Evolutionary conservation across 2,113 vertebrate genomes (phyloP), one percentile per base, ranked within the genome.

Genomic region (Hypocryptadius cinnamomeus): DNA sequence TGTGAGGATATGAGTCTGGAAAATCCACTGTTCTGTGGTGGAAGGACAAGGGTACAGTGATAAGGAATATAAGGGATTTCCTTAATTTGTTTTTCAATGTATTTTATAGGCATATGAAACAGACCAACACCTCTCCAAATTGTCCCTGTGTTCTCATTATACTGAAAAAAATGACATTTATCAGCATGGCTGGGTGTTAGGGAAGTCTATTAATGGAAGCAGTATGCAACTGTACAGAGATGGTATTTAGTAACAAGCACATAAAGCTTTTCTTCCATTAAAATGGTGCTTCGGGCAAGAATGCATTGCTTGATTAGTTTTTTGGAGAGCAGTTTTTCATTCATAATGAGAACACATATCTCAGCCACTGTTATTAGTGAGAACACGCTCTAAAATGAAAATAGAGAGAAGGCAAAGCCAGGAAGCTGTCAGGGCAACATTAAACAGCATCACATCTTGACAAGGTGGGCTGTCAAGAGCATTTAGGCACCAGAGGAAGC

Each of bases 241-340:
- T 93, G 79, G 76, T 53, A 51, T 95, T 96, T 91, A 92, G 61
- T 25, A 92, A 84, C 11, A n/a, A 13, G 47, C 60, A 66, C 40
- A 81, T 71, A 40, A 90, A 93, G 71, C 22, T 83, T 92, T 85
- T 86, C 65, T 93, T 79, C 87, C 80, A 47, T 96, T 92, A 90
- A 68, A 93, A 93, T 51, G 60, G 56, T 82, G 76, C 95, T 96
- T 85, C 27, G 10, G 87, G 95, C 92, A 51, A 93, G 68, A 84
- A 77, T 57, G 40, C 17, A 17, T 63, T 76, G 44, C 87, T 92
- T 92, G 87, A 91, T 93, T 81, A 85, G 84, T 87, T 92, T 93
- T 95, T 86, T 88, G 89, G 92, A 84, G 79, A 95, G 48, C 81
- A 90, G 88, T 90, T 95, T 94, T 95, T 95, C 57, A 88, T 95